A percentile compares a stretch with the other conserved stretches of the same genome.
Evolutionary conservation across 2,797 vertebrate genomes (phyloP).

Genomic region (Rhinophrynus dorsalis): DNA sequence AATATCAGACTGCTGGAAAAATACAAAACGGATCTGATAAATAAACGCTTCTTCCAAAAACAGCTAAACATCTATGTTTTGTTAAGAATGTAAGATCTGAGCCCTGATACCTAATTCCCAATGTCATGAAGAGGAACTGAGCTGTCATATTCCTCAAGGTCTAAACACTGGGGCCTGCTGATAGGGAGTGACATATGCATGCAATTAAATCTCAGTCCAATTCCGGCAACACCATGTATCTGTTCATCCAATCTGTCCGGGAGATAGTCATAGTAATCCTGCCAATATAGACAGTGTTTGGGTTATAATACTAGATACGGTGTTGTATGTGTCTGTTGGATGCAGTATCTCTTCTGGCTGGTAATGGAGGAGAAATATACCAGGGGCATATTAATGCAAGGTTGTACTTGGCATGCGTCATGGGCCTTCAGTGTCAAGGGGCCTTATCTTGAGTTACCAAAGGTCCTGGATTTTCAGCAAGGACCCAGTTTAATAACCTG

Average conservation of each 20-base stretch:
- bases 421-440: too few species aligned
- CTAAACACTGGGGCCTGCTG: background rate
- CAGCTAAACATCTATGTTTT: background rate
- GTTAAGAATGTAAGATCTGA: background rate
- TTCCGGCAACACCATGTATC: background rate
- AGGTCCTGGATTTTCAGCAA: too few species aligned
- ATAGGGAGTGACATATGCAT: background rate
- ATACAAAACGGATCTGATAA: background rate
- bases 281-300: background rate
- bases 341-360: slow-evolving; percentile 1
- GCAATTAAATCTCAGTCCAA: background rate
- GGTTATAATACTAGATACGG: background rate
- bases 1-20: slow-evolving; percentile 1
- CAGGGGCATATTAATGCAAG: too few species aligned
- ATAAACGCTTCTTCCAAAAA: background rate
- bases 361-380: background rate
- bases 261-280: background rate
- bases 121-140: background rate
- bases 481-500: too few species aligned
- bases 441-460: too few species aligned
- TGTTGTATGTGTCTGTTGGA: slow-evolving; percentile 15
- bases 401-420: too few species aligned
- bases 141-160: background rate
- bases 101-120: background rate
- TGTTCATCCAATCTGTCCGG: background rate